These are phyloP conservation scores for Aplodontia rufa DNA, from an alignment of 2,113 vertebrate genomes.

Conservation along the genomic window DNA sequence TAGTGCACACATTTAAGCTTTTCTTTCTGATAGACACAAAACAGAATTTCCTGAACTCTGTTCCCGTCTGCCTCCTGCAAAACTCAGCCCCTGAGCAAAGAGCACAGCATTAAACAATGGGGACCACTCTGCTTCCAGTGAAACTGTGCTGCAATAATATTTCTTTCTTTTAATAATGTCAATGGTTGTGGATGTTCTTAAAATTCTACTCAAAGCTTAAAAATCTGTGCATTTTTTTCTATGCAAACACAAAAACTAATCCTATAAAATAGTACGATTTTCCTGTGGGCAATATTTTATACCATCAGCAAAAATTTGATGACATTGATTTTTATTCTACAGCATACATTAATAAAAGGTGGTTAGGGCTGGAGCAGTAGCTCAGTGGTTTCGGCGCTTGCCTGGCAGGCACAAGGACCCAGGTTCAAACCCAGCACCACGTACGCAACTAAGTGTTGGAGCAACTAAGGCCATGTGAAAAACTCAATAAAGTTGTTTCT, in stretches of 20 bases:
- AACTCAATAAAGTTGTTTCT: too few relatives aligned
- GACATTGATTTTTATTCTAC: not conserved
- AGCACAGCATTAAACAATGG: not conserved
- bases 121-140: not conserved
- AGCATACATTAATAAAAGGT: not conserved
- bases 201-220: not conserved
- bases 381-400: too few relatives aligned
- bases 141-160: not conserved
- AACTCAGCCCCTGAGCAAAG: not conserved
- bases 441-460: too few relatives aligned
- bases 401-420: too few relatives aligned
- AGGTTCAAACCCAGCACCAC: too few relatives aligned
- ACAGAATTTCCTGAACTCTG: not conserved
- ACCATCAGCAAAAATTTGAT: not conserved
- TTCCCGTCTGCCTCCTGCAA: not conserved
- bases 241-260: not conserved
- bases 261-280: not conserved
- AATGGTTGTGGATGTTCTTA: not conserved
- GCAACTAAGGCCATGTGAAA: too few relatives aligned
- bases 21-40: not conserved
- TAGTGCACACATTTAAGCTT: not conserved
- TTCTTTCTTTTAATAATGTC: not conserved
- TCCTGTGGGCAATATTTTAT: not conserved
- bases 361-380: too few relatives aligned
- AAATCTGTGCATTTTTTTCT: not conserved